Evolutionary conservation across 2,113 vertebrate species (phyloP), one percentile per base, ranked within the genome.

Genomic region (Gymnocephalus cernua): DNA sequence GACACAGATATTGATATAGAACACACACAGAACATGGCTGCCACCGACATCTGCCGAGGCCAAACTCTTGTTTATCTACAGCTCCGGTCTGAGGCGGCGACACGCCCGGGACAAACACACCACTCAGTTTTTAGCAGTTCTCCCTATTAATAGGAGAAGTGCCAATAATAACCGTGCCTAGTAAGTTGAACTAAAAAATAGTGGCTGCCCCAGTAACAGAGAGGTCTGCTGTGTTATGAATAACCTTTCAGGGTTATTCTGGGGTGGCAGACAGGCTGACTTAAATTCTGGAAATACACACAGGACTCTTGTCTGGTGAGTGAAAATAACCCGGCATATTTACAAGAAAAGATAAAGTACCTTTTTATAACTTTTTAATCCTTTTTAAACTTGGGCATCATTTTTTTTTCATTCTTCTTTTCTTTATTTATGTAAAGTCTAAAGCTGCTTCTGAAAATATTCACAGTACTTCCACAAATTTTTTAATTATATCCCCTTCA

Each of bases 131-230:
- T 93, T 93, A 95, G 94, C 83, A 79, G 84, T 91, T 92, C 88
- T 91, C 75, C 73, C 93, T 95, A 93, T 94, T 95, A 93, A 95
- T 94, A 94, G 92, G 61, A 87, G 58, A 73, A 63, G 73, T 78
- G 90, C 91, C 92, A 91, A 92, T 93, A 94, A 94, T 94, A 95
- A 92, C 90, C 15, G 23, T 58, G 80, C 81, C 83, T 54, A 54
- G 84, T 88, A 84, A 91, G 86, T 82, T 82, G 83, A 86, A 87
- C 88, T 83, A 79, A 89, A 91, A 88, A 93, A 93, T 86, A 93
- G 83, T 44, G 89, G 85, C 89, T 87, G 88, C 86, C 91, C 90
- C 90, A 83, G 90, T 92, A 92, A 92, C 92, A 92, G 88, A 87
- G 82, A 79, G 78, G 83, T 74, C 89, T 83, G 82, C 53, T 27